phyloP scores from a whole-genome alignment of 1,140 invertebrate genomes.

The Trachelipus rathkii region DNA sequence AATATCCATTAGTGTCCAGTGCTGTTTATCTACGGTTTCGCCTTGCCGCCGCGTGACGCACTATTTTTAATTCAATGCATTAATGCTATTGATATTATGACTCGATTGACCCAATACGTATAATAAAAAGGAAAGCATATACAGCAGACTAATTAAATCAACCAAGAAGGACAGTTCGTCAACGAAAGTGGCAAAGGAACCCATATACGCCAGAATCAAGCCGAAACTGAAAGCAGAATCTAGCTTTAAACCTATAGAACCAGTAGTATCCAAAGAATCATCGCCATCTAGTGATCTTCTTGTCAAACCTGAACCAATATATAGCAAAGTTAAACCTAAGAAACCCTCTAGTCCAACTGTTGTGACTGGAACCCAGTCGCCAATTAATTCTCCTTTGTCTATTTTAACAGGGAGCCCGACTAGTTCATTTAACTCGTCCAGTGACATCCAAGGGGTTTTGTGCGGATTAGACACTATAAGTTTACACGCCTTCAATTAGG shows the following conservation, averaged over 20 bases:
- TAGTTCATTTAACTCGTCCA: slow-evolving; percentile 26
- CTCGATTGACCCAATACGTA: too few relatives aligned
- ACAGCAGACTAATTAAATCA: slow-evolving; percentile 40
- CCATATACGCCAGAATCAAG: slow-evolving; percentile 42
- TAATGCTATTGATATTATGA: too few relatives aligned
- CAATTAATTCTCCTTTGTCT: slow-evolving; percentile 21
- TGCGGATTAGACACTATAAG: too few relatives aligned
- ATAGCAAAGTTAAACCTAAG: slow-evolving; percentile 37
- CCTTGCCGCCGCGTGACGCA: too few relatives aligned
- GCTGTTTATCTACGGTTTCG: too few relatives aligned
- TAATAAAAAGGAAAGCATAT: slow-evolving; percentile 45
- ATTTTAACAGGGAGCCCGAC: slow-evolving; percentile 21
- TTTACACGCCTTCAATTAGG: too few relatives aligned
- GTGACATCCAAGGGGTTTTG: too few relatives aligned
- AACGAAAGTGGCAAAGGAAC: slow-evolving; percentile 24
- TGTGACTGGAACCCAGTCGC: slow-evolving; percentile 20
- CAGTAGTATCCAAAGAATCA: slow-evolving; percentile 21
- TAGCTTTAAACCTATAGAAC: slow-evolving; percentile 43
- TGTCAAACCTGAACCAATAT: slow-evolving; percentile 43
- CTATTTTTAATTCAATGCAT: too few relatives aligned
- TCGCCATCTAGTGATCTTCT: slow-evolving; percentile 22
- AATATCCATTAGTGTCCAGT: too few relatives aligned
- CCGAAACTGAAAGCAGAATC: slow-evolving; percentile 41
- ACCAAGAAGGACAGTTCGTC: slow-evolving; percentile 31
- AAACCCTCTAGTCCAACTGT: slow-evolving; percentile 25